Conservation (phyloP, 2,888 invertebrate genomes). For the Synergus umbraculus region DNA sequence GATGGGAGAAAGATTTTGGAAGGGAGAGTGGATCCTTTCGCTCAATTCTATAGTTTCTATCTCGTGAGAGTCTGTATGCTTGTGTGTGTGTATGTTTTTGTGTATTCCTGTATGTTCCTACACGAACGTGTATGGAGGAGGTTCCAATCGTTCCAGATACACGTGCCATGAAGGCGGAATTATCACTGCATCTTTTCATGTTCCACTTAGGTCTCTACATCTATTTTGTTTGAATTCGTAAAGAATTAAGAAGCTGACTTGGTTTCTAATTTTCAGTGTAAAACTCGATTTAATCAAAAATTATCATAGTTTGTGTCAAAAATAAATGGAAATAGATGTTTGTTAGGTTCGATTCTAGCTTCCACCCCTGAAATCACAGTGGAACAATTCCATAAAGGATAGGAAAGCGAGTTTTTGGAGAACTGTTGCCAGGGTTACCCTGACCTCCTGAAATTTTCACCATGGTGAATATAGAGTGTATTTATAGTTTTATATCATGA, state of each 20-base stretch:
- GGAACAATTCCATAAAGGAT: constrained; percentile 17
- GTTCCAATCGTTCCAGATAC: constrained; percentile 7
- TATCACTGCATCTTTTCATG: not conserved
- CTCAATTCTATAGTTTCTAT: constrained; percentile 19
- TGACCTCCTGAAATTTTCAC: too few relatives aligned
- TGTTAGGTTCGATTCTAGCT: constrained; percentile 18
- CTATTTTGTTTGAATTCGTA: not conserved
- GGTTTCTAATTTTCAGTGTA: too few relatives aligned
- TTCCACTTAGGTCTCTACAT: not conserved
- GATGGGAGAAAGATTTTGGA: constrained; percentile 13
- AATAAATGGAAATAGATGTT: not conserved
- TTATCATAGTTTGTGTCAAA: not conserved
- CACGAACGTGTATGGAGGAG: not conserved
- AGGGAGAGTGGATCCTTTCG: constrained; percentile 18
- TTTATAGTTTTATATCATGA: too few relatives aligned
- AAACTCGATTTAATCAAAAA: too few relatives aligned
- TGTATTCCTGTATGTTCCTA: not conserved
- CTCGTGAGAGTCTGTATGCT: not conserved
- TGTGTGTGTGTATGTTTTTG: not conserved
- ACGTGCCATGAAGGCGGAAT: constrained; percentile 24
- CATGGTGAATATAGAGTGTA: not conserved
- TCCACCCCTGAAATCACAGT: constrained; percentile 32
- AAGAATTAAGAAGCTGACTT: not conserved
- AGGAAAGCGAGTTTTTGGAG: constrained; percentile 13
- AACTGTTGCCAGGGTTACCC: constrained; percentile 4